A percentile compares a stretch with the other conserved stretches of the same genome.
These are phyloP conservation scores for Malaclemys terrapin DNA, from an alignment of 2,113 vertebrate genomes.

Conservation along the genomic window DNA sequence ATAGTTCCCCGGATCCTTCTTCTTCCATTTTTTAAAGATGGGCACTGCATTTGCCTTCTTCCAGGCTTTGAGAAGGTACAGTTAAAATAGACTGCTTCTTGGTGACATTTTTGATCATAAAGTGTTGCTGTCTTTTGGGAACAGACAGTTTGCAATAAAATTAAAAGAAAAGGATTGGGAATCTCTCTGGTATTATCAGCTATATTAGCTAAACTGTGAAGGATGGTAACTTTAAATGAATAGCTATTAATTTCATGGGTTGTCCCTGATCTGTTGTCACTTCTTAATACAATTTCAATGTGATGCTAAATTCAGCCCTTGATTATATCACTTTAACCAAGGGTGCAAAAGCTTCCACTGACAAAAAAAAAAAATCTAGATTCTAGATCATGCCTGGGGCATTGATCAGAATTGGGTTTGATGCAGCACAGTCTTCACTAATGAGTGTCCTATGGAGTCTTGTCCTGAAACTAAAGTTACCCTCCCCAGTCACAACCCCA, in stretches of 20 bases:
- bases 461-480: background rate
- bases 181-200: background rate
- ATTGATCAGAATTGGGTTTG: background rate
- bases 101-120: background rate
- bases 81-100: background rate
- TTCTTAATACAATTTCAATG: background rate
- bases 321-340: background rate
- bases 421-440: background rate
- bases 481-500: background rate
- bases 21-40: no score
- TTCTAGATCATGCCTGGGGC: background rate
- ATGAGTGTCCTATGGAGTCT: no score
- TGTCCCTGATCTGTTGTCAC: background rate
- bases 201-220: background rate
- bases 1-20: no score
- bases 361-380: background rate
- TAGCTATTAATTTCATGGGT: background rate
- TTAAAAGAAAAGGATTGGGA: background rate
- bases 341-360: background rate
- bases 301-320: background rate
- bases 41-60: no score
- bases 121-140: background rate
- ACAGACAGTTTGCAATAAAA: background rate
- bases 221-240: background rate
- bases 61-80: background rate